A percentile compares a stretch with the other conserved stretches of the same genome.
phyloP scores from a whole-genome alignment of 2,113 vertebrate species.

The Gracilinanus agilis region DNA sequence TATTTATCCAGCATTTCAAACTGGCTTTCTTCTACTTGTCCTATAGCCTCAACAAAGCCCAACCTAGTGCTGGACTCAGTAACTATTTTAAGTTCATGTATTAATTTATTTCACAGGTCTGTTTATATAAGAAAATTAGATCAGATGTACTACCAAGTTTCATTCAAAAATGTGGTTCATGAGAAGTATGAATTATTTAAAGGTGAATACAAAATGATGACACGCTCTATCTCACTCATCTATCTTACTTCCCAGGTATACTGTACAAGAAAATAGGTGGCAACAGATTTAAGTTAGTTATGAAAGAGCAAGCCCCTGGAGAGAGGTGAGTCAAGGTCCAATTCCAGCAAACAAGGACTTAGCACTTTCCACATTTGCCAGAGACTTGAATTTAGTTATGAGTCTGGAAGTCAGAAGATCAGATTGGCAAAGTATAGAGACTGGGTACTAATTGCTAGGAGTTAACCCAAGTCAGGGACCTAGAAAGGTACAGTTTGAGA shows the following conservation, averaged over 20 bases:
- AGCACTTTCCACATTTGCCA: background rate
- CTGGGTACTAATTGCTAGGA: background rate
- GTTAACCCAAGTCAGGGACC: background rate
- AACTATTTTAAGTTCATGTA: background rate
- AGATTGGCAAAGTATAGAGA: background rate
- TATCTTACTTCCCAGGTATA: background rate
- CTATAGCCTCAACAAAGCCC: background rate
- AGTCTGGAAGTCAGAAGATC: background rate
- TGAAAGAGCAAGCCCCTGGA: background rate
- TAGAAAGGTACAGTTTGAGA: background rate
- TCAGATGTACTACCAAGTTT: background rate
- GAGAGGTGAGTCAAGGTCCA: background rate
- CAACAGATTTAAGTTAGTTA: background rate
- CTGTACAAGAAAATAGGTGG: background rate
- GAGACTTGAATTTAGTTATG: background rate
- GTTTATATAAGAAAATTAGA: background rate
- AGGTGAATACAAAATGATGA: background rate
- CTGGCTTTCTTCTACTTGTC: background rate
- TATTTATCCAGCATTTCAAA: background rate
- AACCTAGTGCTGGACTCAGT: background rate
- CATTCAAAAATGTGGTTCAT: background rate
- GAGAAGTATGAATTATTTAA: background rate
- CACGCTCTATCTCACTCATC: background rate
- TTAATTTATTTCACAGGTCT: background rate
- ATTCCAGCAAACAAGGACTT: background rate